Conservation (phyloP, 2,888 invertebrate species). For the Drosophila birchii region DNA sequence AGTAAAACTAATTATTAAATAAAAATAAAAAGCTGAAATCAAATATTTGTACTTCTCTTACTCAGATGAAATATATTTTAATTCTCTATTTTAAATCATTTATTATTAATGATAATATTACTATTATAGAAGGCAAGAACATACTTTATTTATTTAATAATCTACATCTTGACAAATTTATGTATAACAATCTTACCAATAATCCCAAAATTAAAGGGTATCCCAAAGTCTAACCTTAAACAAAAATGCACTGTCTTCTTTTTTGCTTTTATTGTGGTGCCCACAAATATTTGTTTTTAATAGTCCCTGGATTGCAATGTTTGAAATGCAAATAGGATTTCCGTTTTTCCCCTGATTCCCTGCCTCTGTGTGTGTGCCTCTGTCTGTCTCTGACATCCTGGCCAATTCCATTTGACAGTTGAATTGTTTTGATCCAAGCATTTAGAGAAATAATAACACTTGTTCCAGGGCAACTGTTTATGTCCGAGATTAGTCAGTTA, state of each 20-base stretch:
- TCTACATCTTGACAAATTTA: no score
- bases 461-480: conserved; percentile 69
- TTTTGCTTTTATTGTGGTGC: conserved; percentile 59
- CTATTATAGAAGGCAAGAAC: no score
- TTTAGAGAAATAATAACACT: conserved; percentile 82
- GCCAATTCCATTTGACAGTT: conserved; percentile 81
- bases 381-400: conserved; percentile 58
- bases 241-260: background rate
- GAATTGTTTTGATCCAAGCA: conserved; percentile 80
- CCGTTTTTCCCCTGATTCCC: conserved; percentile 28
- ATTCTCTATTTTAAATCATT: background rate
- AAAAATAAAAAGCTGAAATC: no score
- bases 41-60: background rate
- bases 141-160: background rate
- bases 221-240: background rate
- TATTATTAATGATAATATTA: background rate
- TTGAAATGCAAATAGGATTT: conserved; percentile 80
- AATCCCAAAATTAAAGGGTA: background rate
- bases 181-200: background rate
- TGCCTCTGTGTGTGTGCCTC: conserved; percentile 9
- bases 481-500: conserved; percentile 76
- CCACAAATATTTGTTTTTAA: conserved; percentile 83
- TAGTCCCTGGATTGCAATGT: conserved; percentile 67
- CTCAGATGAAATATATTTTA: background rate
- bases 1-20: background rate